phyloP scores from a whole-genome alignment of 2,888 invertebrate genomes.

The Autographa pulchrina region DNA sequence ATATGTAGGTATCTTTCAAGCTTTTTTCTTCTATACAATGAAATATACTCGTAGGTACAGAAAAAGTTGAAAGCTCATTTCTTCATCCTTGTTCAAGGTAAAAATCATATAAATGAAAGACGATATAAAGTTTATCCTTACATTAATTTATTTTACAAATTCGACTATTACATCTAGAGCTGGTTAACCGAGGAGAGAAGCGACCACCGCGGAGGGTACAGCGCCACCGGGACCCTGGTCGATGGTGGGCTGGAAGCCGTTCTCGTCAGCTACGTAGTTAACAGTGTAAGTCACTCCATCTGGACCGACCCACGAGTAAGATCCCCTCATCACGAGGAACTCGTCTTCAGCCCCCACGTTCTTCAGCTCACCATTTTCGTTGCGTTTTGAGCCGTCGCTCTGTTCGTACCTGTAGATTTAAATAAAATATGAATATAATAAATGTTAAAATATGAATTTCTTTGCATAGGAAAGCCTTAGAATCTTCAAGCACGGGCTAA shows the following conservation, averaged over 20 bases:
- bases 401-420: constrained; percentile 80
- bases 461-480: background rate
- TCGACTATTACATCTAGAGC: constrained; percentile 56
- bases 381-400: constrained; percentile 85
- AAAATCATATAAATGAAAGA: background rate
- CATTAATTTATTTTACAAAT: constrained; percentile 47
- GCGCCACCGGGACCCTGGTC: constrained; percentile 74
- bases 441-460: background rate
- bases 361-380: constrained; percentile 86
- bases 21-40: too few species aligned
- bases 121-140: constrained; percentile 19
- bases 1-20: too few species aligned
- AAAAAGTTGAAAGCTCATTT: too few species aligned
- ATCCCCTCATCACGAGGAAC: constrained; percentile 84
- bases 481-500: background rate
- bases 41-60: too few species aligned
- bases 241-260: constrained; percentile 87
- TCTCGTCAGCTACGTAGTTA: constrained; percentile 88
- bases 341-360: constrained; percentile 88
- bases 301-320: constrained; percentile 85
- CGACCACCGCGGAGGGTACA: constrained; percentile 72
- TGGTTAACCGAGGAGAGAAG: constrained; percentile 76
- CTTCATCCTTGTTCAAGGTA: too few species aligned
- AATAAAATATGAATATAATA: too few species aligned
- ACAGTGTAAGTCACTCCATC: constrained; percentile 86